Conservation (phyloP, 2,797 vertebrate genomes). For the Lithobates sylvaticus region DNA sequence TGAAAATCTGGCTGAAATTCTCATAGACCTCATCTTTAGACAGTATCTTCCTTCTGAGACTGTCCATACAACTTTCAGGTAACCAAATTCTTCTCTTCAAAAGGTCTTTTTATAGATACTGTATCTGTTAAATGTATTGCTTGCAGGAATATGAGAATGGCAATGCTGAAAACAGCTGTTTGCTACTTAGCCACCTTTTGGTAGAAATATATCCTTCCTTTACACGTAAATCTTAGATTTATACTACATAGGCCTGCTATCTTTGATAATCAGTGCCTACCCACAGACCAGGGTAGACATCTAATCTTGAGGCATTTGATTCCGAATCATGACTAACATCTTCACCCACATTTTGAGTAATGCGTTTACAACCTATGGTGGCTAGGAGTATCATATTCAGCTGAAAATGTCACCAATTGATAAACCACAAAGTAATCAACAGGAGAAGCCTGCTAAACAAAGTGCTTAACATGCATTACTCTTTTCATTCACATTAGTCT, state of each 20-base stretch:
- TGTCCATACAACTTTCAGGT: too few relatives aligned
- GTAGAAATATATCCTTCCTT: background rate
- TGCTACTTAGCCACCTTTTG: too few relatives aligned
- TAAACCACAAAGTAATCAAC: background rate
- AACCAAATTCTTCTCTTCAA: too few relatives aligned
- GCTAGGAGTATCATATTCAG: background rate
- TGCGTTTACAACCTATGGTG: background rate
- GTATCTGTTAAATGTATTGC: too few relatives aligned
- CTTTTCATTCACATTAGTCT: background rate
- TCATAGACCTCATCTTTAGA: too few relatives aligned
- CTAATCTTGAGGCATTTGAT: background rate
- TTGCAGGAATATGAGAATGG: too few relatives aligned
- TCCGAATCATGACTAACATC: background rate
- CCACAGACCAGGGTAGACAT: background rate
- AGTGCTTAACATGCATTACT: background rate
- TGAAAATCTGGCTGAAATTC: background rate
- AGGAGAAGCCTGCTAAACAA: background rate
- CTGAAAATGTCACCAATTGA: background rate
- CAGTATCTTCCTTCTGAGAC: too few relatives aligned
- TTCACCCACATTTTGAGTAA: background rate
- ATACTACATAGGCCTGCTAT: background rate
- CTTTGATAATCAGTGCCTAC: background rate
- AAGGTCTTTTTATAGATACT: too few relatives aligned
- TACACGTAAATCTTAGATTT: background rate
- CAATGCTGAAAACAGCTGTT: too few relatives aligned